Conservation (phyloP, 2,113 vertebrate species). For the Ellobius talpinus region DNA sequence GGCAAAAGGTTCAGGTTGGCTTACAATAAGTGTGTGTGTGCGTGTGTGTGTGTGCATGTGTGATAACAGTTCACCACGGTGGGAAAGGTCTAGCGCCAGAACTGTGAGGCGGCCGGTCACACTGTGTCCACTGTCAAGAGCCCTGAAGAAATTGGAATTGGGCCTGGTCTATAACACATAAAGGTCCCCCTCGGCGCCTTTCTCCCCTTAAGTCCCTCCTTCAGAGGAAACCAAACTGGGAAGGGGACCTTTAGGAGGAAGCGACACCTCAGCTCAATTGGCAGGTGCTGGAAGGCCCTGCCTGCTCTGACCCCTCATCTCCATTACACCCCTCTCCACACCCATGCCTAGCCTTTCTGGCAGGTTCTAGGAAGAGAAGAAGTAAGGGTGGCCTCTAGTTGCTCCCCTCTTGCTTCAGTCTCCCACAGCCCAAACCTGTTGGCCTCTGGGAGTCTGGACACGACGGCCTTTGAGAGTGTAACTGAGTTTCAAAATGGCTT, state of each 20-base stretch:
- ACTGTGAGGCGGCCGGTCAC: not conserved
- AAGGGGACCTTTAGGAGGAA: not conserved
- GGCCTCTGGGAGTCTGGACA: not conserved
- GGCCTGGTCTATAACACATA: not conserved
- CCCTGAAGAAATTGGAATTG: not conserved
- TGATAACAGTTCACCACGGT: too few species aligned
- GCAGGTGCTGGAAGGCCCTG: not conserved
- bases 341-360: not conserved
- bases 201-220: rapidly evolving
- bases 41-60: not conserved
- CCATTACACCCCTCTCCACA: not conserved
- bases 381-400: not conserved
- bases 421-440: rapidly evolving
- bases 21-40: not conserved
- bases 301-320: not conserved
- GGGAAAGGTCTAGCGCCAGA: not conserved
- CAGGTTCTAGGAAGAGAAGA: not conserved
- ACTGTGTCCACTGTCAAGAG: not conserved
- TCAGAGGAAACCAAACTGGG: not conserved
- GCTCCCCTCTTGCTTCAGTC: not conserved
- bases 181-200: not conserved
- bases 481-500: not conserved
- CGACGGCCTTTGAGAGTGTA: not conserved
- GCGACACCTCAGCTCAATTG: not conserved
- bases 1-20: not conserved